Base-by-base conservation (phyloP, 2,797 vertebrate genomes). In the Adrianichthys oophorus region DNA sequence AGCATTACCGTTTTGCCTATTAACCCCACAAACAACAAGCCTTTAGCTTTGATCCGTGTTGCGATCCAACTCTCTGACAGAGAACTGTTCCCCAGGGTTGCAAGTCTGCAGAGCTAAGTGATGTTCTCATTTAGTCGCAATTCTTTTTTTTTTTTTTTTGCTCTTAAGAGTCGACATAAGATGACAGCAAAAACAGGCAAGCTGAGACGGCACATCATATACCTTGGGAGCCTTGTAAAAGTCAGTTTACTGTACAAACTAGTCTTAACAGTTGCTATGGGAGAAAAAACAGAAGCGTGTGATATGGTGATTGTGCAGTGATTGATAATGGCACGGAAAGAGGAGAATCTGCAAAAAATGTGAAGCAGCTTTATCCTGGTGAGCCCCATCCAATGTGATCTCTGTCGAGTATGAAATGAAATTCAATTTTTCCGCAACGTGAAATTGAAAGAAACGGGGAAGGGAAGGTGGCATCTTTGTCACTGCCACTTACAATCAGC, bases 51-150 rank as follows among this genome's bases (percentile, higher is more conserved):
- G 81, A 90, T 83, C 69, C 23, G 24, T 86, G 86, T 83, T 81
- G 62, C 47, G 84, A 84, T 85, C 87, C 87, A 74, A 82, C 89
- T 76, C 81, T 75, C 76, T 79, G 84, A 91, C 80, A 81, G 67
- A 71, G 82, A 90, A 88, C 79, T 88, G 89, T 89, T 92, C 87
- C 90, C 85, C 72, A 26, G 88, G 85, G 85, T 72, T 59, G 76
- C 50, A 21, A 65, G 62, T 80, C 84, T 79, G 82, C 68, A 68
- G 78, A 85, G 77, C 69, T 76, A 89, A 89, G 87, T 80, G 78
- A 80, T 88, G 78, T 85, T 87, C 84, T 74, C 80, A 84, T 79
- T 89, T 85, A 78, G 78, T 42, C 46, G 74, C 78, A 13, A 12
- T 37, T 32, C 10, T 32, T 8, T 29, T 32, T 37, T 37, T 37